A percentile compares a stretch with the other conserved stretches of the same genome.
These are phyloP conservation scores for Pangasius macronema DNA, from an alignment of 2,797 vertebrate species.

Conservation along the genomic window DNA sequence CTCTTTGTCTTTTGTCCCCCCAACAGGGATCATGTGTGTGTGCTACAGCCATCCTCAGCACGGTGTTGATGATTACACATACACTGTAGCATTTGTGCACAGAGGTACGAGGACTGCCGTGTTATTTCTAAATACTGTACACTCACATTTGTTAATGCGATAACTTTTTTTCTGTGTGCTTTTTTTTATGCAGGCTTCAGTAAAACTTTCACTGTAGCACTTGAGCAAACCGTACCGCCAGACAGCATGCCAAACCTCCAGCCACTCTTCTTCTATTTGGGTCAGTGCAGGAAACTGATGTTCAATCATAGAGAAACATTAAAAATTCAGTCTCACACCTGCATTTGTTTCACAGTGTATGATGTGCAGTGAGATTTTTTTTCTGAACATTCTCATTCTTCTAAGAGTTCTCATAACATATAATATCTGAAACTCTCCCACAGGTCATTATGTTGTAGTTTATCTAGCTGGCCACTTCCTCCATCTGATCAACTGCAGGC, in stretches of 20 bases:
- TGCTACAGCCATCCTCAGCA: constrained; percentile 79
- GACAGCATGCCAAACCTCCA: constrained; percentile 65
- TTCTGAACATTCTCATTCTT: background rate
- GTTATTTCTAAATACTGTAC: background rate
- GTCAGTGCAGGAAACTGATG: constrained; percentile 67
- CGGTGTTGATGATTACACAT: constrained; percentile 74
- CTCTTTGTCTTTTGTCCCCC: background rate
- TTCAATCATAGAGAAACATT: background rate
- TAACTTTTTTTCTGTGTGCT: background rate
- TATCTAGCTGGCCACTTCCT: constrained; percentile 87
- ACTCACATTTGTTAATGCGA: background rate
- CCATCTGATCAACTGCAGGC: constrained; percentile 89
- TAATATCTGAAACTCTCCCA: constrained; percentile 27
- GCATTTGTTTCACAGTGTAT: background rate
- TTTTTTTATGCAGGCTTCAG: constrained; percentile 77
- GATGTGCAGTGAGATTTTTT: background rate
- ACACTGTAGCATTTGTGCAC: constrained; percentile 86
- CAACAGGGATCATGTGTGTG: constrained; percentile 87
- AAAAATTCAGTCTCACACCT: background rate
- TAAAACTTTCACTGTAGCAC: constrained; percentile 84
- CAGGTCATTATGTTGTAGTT: constrained; percentile 88
- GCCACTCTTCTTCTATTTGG: constrained; percentile 87
- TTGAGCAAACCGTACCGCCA: constrained; percentile 62
- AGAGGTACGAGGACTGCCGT: constrained; percentile 75
- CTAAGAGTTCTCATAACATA: background rate